A percentile compares a stretch with the other conserved stretches of the same genome.
Conservation (phyloP, 2,113 vertebrate species). For the Pelobates fuscus region DNA sequence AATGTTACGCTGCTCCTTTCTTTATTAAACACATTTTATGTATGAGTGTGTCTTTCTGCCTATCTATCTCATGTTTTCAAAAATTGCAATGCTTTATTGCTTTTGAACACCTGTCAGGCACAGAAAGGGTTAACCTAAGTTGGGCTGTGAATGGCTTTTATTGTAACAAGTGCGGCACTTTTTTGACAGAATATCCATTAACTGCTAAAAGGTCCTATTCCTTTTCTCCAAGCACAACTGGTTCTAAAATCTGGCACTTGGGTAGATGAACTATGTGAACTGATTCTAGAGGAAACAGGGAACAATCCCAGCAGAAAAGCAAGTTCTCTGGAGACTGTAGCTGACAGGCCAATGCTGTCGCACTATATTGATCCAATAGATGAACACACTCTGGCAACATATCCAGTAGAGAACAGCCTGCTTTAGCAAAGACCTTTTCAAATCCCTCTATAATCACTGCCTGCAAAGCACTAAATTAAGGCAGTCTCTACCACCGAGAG, state of each 20-base stretch:
- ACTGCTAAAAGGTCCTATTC: constrained; percentile 37
- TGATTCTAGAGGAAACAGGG: constrained; percentile 21
- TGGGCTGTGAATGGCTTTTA: constrained; percentile 36
- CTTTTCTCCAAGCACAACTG: not conserved
- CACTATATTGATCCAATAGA: constrained; percentile 62
- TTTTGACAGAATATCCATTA: constrained; percentile 43
- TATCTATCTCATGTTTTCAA: no score
- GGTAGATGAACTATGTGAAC: constrained; percentile 38
- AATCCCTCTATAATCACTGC: constrained; percentile 63
- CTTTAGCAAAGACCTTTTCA: constrained; percentile 68
- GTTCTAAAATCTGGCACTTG: constrained; percentile 12
- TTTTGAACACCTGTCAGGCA: no score
- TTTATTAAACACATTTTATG: no score
- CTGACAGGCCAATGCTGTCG: constrained; percentile 52
- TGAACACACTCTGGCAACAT: constrained; percentile 57
- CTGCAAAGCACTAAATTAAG: constrained; percentile 67
- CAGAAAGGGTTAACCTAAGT: constrained; percentile 23
- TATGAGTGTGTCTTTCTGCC: no score
- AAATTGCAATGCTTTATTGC: not conserved
- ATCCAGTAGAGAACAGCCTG: constrained; percentile 57
- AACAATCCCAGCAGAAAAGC: constrained; percentile 52
- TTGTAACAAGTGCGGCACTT: constrained; percentile 31
- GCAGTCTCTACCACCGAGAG: constrained; percentile 57
- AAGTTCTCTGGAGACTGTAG: constrained; percentile 50
- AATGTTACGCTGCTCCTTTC: no score